Base-by-base conservation (phyloP, 2,797 vertebrate genomes). In the Myiotriccus ornatus region DNA sequence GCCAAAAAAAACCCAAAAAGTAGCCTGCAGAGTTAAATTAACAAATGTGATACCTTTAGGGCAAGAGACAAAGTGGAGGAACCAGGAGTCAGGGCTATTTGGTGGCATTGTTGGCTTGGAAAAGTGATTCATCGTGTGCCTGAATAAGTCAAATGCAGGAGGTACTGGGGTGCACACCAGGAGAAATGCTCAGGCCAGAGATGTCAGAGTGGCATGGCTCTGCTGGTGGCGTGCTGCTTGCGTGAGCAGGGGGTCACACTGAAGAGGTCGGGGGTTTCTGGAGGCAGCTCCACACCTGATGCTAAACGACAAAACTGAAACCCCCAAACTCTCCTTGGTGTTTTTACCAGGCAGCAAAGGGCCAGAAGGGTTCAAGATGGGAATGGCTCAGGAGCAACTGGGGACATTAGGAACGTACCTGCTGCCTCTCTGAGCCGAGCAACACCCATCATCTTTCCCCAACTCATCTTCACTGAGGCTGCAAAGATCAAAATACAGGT, bases 341-440 rank as follows among this genome's bases (percentile, higher is more conserved):
- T 75, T 89, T 74, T 87, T 39, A 70, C 12, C 25, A 27, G 3
- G 5, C 47, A 87, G 34, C 27, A 20, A 89, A 84, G 46, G 64
- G 37, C 32, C 44, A 60, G 64, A 76, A 78, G 9, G 16, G 44
- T 47, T 92, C 49, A 56, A 46, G 44, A 17, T 64, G 60, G 23
- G 77, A 87, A 35, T 46, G 25, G 76, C 84, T 80, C 21, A 7
- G n/a, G 53, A 68, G 71, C 46, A 67, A 23, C 3, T 2, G 4
- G 46, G 81, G 70, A 65, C 78, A 41, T 74, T 12, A 94, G 90
- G 90, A 87, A 93, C 89, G 92, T 92, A 89, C 84, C 93, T 2
- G 3, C 70, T 84, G 67, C 56, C 46, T 79, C 67, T 44, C 23
- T 28, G 41, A 74, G 37, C 6, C 30, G 14, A 82, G 70, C 59